Conservation (phyloP, 2,888 invertebrate species). For the Crepidodera aurea region DNA sequence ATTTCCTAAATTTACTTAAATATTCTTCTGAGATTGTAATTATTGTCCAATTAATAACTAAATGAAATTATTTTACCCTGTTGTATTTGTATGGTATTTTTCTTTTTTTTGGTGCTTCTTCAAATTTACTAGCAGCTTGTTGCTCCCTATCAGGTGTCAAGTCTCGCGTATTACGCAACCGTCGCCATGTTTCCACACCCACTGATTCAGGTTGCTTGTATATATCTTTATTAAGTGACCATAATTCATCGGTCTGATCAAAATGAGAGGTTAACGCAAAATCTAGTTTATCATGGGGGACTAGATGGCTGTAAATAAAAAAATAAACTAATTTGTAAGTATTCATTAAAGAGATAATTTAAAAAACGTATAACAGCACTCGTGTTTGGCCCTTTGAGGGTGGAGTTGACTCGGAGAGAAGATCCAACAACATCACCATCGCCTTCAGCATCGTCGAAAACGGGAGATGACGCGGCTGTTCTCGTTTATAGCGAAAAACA, state of each 20-base stretch:
- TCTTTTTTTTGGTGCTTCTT: slow-evolving; percentile 20
- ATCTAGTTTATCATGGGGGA: slow-evolving; percentile 76
- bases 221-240: slow-evolving; percentile 71
- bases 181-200: slow-evolving; percentile 70
- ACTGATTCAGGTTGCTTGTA: slow-evolving; percentile 74
- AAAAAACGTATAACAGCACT: background rate
- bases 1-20: too few relatives aligned
- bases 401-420: too few relatives aligned
- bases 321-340: slow-evolving; percentile 17
- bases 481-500: too few relatives aligned
- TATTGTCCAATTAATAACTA: too few relatives aligned
- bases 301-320: slow-evolving; percentile 55
- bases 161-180: slow-evolving; percentile 70
- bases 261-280: slow-evolving; percentile 72
- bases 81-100: slow-evolving; percentile 51
- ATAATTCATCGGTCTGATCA: slow-evolving; percentile 70
- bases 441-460: background rate
- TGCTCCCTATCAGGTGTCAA: slow-evolving; percentile 57
- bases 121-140: slow-evolving; percentile 23
- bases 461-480: background rate
- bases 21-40: too few relatives aligned
- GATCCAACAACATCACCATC: too few relatives aligned
- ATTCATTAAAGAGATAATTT: background rate
- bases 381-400: background rate
- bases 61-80: too few relatives aligned